Conservation (phyloP, 2,797 vertebrate genomes). For the Glossophaga mutica region DNA sequence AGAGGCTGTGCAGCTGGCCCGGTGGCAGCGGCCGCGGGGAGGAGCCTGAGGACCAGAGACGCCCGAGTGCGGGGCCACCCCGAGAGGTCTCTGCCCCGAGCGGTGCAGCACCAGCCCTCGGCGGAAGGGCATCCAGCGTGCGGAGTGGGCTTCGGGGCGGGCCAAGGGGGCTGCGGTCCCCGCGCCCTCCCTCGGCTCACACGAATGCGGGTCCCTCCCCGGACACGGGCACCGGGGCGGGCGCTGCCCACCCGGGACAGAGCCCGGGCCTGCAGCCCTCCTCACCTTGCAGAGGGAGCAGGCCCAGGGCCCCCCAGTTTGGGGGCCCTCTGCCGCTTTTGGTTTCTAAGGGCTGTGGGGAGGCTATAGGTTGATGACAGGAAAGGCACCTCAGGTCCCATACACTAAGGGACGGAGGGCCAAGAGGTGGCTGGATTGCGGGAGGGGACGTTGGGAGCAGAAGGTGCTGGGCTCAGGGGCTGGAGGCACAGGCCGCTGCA, state of each 20-base stretch:
- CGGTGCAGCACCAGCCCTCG: neutral
- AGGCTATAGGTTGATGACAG: neutral
- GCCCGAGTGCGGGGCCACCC: neutral
- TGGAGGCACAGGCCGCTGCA: no score
- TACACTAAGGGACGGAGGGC: neutral
- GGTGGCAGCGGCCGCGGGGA: neutral
- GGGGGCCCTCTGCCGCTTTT: neutral
- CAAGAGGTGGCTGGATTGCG: neutral
- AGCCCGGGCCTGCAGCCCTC: neutral
- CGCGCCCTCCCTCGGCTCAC: neutral
- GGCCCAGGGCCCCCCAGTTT: accelerated
- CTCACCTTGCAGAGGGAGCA: no score
- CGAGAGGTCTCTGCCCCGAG: neutral
- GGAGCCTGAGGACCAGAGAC: neutral
- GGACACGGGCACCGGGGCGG: accelerated
- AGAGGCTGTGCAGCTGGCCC: neutral
- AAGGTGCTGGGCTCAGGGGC: neutral
- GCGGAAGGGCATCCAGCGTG: neutral
- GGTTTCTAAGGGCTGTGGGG: neutral
- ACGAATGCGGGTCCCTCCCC: neutral
- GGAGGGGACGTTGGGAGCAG: neutral
- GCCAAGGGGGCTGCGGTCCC: neutral
- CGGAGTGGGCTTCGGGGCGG: neutral
- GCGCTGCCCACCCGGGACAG: accelerated
- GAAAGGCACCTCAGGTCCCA: neutral